Conservation (phyloP, 2,797 vertebrate genomes). For the Betta splendens region DNA sequence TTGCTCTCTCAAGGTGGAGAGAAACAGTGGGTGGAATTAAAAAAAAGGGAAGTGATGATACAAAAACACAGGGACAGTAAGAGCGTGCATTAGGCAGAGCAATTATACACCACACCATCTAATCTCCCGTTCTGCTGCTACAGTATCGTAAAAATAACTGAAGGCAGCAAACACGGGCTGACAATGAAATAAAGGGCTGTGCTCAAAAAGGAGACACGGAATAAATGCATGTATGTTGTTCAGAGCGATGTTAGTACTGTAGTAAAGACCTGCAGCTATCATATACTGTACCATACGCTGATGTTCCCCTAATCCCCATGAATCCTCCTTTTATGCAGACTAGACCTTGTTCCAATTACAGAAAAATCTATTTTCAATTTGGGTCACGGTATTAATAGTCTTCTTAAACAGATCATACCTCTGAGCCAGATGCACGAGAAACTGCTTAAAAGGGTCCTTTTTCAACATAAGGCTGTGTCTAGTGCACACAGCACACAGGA, state of each 20-base stretch:
- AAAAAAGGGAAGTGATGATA: slow-evolving; percentile 25
- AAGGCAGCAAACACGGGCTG: slow-evolving; percentile 12
- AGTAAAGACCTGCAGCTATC: not conserved
- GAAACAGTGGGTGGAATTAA: slow-evolving; percentile 57
- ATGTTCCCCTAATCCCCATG: slow-evolving; percentile 30
- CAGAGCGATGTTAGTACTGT: not conserved
- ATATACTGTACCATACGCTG: slow-evolving; percentile 3
- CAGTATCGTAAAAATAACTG: slow-evolving; percentile 16
- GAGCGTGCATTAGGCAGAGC: slow-evolving; percentile 37
- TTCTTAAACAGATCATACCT: slow-evolving; percentile 7
- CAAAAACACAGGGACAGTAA: slow-evolving; percentile 21
- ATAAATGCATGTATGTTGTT: not conserved
- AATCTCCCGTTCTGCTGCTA: slow-evolving; percentile 30
- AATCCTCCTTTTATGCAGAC: slow-evolving; percentile 26
- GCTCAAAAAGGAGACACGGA: no score
- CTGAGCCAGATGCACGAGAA: slow-evolving; percentile 5
- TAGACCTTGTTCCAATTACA: slow-evolving; percentile 31
- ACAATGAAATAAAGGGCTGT: no score
- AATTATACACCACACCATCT: slow-evolving; percentile 48
- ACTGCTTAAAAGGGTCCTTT: not conserved
- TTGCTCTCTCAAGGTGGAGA: slow-evolving; percentile 52
- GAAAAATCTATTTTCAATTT: slow-evolving; percentile 52
- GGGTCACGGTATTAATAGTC: slow-evolving; percentile 34
- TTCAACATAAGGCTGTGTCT: slow-evolving; percentile 15
- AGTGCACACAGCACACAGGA: slow-evolving; percentile 10